Evolutionary conservation across 2,113 vertebrate genomes (phyloP).

Genomic region (Phaethornis superciliosus): DNA sequence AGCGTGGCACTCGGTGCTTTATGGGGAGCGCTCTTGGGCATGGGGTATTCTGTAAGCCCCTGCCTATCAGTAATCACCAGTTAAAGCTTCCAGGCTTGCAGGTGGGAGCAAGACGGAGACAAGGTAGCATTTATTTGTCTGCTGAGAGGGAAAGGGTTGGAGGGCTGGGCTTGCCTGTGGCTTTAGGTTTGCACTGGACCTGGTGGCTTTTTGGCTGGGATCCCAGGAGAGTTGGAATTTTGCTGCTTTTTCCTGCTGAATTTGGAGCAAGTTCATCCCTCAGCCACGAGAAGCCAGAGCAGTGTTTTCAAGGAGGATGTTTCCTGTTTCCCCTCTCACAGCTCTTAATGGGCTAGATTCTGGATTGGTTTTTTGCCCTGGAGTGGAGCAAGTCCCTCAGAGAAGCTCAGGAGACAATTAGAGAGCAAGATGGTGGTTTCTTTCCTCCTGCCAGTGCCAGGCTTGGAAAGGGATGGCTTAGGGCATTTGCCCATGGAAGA

Average conservation of each 20-base stretch:
- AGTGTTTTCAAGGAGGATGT: background rate
- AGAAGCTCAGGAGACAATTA: background rate
- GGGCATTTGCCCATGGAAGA: accelerated
- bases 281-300: background rate
- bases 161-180: constrained; percentile 30
- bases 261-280: constrained; percentile 35
- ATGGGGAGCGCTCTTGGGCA: background rate
- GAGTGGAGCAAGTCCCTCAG: background rate
- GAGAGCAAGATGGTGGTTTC: background rate
- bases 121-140: background rate
- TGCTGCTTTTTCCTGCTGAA: constrained; percentile 19
- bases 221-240: constrained; percentile 38
- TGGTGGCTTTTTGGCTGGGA: constrained; percentile 49
- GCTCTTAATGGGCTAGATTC: background rate
- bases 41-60: background rate
- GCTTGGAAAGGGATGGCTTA: background rate
- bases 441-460: background rate
- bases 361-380: background rate
- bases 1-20: background rate
- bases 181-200: constrained; percentile 44
- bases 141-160: background rate
- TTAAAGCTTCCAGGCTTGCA: background rate
- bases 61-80: background rate
- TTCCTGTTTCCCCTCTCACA: background rate
- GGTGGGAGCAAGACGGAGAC: background rate